Conservation (phyloP, 2,888 invertebrate species). For the Isoperla grammatica region DNA sequence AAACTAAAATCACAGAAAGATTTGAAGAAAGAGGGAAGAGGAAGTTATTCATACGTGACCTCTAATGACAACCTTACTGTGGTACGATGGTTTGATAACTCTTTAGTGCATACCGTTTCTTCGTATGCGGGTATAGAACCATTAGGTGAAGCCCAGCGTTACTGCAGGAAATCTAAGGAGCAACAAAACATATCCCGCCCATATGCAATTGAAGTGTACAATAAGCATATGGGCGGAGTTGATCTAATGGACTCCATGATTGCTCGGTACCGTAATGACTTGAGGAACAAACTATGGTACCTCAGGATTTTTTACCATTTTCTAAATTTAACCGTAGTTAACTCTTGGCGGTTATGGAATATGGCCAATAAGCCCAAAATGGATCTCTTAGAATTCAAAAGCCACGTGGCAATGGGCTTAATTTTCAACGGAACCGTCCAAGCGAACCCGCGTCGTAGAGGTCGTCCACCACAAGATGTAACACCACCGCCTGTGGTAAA, state of each 20-base stretch:
- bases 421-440: background rate
- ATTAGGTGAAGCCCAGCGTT: slow-evolving; percentile 17
- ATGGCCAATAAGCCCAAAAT: background rate
- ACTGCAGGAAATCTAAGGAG: slow-evolving; percentile 21
- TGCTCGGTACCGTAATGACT: slow-evolving; percentile 26
- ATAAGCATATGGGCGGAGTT: slow-evolving; percentile 24
- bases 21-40: slow-evolving; percentile 14
- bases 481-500: background rate
- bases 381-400: slow-evolving; percentile 8
- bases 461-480: background rate
- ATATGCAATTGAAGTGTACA: slow-evolving; percentile 20
- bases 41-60: slow-evolving; percentile 1
- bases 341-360: slow-evolving; percentile 26
- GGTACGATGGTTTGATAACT: background rate
- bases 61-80: slow-evolving; percentile 13
- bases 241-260: slow-evolving; percentile 27
- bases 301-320: slow-evolving; percentile 1
- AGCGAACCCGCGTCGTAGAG: background rate
- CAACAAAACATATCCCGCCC: slow-evolving; percentile 21
- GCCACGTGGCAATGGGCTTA: background rate
- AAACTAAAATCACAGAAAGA: background rate
- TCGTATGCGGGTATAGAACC: slow-evolving; percentile 25
- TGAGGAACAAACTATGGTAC: background rate
- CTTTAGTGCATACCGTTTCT: slow-evolving; percentile 24
- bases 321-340: background rate